Evolutionary conservation across 53 echinoderm and acorn worm genomes (phyloP).

Genomic region (Temnopleurus reevesii): DNA sequence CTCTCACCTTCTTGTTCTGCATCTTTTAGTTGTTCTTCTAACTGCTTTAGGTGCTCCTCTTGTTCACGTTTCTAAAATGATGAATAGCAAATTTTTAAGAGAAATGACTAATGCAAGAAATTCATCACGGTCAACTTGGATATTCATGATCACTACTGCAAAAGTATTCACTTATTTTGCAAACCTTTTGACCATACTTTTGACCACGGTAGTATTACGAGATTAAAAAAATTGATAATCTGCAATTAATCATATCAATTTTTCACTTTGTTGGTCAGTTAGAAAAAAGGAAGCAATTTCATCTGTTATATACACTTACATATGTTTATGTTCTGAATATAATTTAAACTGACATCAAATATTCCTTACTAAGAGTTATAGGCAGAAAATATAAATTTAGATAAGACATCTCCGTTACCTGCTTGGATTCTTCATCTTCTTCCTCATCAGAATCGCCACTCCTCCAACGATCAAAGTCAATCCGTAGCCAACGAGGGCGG

Average conservation of each 20-base stretch:
- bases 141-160: not conserved
- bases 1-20: constrained; percentile 79
- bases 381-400: not conserved
- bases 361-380: not conserved
- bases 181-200: not conserved
- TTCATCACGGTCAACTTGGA: not conserved
- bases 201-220: not conserved
- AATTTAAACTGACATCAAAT: too few relatives aligned
- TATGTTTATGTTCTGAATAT: too few relatives aligned
- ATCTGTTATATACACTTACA: too few relatives aligned
- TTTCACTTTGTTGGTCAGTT: too few relatives aligned
- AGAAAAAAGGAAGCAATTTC: too few relatives aligned
- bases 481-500: constrained; percentile 73
- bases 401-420: not conserved
- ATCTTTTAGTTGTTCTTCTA: constrained; percentile 72
- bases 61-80: constrained; percentile 65
- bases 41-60: constrained; percentile 70
- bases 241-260: too few relatives aligned
- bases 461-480: constrained; percentile 92
- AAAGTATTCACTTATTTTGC: not conserved
- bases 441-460: constrained; percentile 76
- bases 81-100: too few relatives aligned
- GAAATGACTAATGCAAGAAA: not conserved
- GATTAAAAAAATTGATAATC: not conserved
- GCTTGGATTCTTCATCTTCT: constrained; percentile 57